phyloP scores from a whole-genome alignment of 2,113 vertebrate genomes.

The Labeo catla region DNA sequence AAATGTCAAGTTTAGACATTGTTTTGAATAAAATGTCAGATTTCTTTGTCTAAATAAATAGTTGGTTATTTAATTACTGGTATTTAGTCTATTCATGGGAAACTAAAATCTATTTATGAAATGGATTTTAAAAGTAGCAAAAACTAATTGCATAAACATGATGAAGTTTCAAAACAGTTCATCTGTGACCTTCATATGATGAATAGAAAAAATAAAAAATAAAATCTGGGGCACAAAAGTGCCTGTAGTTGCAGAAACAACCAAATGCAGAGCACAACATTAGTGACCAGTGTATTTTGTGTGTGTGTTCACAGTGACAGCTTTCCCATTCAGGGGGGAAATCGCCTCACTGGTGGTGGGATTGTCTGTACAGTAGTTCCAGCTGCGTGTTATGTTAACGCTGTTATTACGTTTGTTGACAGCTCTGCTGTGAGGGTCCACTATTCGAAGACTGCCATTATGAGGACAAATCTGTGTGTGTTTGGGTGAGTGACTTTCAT shows the following conservation, averaged over 20 bases:
- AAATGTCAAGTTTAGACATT: background rate
- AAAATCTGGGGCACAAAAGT: background rate
- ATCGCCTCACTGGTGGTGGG: background rate
- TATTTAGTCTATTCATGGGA: background rate
- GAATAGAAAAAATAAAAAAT: background rate
- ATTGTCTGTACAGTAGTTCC: background rate
- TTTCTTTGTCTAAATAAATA: background rate
- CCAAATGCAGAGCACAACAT: background rate
- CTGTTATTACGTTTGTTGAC: conserved; percentile 31
- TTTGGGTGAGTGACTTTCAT: conserved; percentile 8
- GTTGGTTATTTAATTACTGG: no score
- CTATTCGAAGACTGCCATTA: background rate
- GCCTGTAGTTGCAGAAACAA: background rate
- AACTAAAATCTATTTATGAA: background rate
- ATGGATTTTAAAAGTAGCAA: background rate
- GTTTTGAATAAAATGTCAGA: background rate
- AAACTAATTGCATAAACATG: background rate
- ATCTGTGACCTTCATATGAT: background rate
- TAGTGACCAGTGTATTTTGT: background rate
- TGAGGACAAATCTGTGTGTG: conserved; percentile 2
- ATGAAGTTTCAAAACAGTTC: background rate
- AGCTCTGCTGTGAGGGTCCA: conserved; percentile 33
- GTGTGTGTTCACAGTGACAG: conserved; percentile 11
- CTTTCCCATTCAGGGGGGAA: conserved; percentile 22
- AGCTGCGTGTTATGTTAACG: background rate